phyloP scores from a whole-genome alignment of 2,797 vertebrate species.

The Phoebastria nigripes region DNA sequence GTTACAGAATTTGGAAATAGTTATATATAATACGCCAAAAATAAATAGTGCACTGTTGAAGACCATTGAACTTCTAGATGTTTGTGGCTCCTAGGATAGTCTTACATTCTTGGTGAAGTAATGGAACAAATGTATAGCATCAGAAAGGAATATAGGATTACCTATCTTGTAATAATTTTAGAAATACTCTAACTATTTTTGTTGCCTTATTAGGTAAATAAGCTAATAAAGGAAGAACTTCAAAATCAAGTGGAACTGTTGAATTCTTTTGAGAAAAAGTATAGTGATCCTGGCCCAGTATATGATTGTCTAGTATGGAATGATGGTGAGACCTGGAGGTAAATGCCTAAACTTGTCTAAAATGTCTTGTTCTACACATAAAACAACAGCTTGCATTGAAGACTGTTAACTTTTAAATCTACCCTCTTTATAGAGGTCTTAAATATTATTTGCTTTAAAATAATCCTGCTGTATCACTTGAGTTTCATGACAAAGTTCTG shows the following conservation, averaged over 20 bases:
- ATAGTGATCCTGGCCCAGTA: constrained; percentile 93
- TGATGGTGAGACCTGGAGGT: constrained; percentile 92
- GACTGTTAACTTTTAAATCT: background rate
- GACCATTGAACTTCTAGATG: background rate
- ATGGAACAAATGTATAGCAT: background rate
- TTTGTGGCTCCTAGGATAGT: background rate
- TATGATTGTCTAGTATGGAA: constrained; percentile 96
- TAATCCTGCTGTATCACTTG: background rate
- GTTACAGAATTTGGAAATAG: background rate
- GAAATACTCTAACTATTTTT: background rate
- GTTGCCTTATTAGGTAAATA: constrained; percentile 79
- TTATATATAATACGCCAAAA: background rate
- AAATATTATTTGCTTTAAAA: background rate
- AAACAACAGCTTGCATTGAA: background rate
- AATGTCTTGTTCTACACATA: background rate
- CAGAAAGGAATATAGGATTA: background rate
- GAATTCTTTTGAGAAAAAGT: constrained; percentile 95
- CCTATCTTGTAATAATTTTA: background rate
- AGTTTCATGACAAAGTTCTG: background rate
- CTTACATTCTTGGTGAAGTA: background rate
- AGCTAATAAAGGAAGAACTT: constrained; percentile 92
- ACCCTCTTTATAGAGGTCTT: background rate
- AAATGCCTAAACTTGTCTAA: background rate
- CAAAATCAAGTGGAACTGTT: constrained; percentile 92
- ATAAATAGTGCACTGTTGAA: background rate